Conservation (phyloP, 1,140 invertebrate species). For the Cyrtorhinus lividipennis region DNA sequence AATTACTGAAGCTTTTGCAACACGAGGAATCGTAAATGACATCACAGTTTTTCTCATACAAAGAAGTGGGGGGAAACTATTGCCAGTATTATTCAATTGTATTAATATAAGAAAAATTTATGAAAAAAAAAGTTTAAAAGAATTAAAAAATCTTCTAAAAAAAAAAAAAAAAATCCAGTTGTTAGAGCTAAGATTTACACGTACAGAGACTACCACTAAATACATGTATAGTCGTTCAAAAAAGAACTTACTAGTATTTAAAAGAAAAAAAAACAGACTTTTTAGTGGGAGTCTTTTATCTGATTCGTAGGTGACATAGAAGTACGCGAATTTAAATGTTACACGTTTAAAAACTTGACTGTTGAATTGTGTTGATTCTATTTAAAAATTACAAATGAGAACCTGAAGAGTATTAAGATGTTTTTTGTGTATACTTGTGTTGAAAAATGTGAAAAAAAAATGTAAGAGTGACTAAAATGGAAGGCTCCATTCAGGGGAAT, state of each 20-base stretch:
- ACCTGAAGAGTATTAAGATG: conserved; percentile 15
- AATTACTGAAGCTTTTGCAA: too few relatives aligned
- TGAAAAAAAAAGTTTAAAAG: not conserved
- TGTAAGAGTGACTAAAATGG: not conserved
- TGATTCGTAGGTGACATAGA: conserved; percentile 8
- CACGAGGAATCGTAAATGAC: too few relatives aligned
- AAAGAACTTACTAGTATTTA: not conserved
- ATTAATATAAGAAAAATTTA: not conserved
- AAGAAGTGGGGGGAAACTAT: not conserved
- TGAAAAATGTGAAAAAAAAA: conserved; percentile 4
- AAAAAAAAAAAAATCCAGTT: too few relatives aligned
- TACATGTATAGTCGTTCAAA: not conserved
- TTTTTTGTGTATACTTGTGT: conserved; percentile 17
- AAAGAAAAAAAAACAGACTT: not conserved
- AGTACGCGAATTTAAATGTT: conserved; percentile 6
- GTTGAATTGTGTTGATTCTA: conserved; percentile 17
- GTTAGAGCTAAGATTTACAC: not conserved
- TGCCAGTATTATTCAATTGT: not conserved
- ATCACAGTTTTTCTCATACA: not conserved
- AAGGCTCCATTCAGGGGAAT: not conserved
- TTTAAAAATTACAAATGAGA: conserved; percentile 10
- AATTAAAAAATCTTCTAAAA: too few relatives aligned
- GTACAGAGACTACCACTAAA: not conserved
- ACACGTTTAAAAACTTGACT: conserved; percentile 15
- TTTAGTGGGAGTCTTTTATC: not conserved